These are phyloP conservation scores for Megastigmus dorsalis DNA, from an alignment of 2,888 invertebrate species.

Conservation along the genomic window DNA sequence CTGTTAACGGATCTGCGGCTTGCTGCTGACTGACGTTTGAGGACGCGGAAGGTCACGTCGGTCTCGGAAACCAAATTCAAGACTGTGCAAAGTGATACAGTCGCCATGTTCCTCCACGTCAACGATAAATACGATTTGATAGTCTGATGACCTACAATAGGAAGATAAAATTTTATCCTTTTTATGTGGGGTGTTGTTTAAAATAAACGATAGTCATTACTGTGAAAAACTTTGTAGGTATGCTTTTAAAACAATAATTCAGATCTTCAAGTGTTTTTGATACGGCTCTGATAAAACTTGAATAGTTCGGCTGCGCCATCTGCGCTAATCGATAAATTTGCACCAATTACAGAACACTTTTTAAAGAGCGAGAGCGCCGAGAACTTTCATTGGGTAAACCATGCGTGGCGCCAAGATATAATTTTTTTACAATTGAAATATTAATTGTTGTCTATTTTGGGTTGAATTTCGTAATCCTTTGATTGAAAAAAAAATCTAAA, in stretches of 20 bases:
- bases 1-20: slow-evolving; percentile 48
- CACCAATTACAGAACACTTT: slow-evolving; percentile 15
- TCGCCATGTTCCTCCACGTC: slow-evolving; percentile 19
- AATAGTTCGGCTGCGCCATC: slow-evolving; percentile 36
- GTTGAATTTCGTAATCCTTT: too few relatives aligned
- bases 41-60: slow-evolving; percentile 64
- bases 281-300: slow-evolving; percentile 23
- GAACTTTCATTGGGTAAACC: slow-evolving; percentile 36
- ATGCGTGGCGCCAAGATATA: slow-evolving; percentile 24
- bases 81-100: slow-evolving; percentile 4
- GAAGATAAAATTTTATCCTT: too few relatives aligned
- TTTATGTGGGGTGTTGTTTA: too few relatives aligned
- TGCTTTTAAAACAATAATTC: too few relatives aligned
- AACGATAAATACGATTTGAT: too few relatives aligned
- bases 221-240: too few relatives aligned
- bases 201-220: too few relatives aligned
- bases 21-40: slow-evolving; percentile 62
- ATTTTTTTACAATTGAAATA: neutral
- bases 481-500: too few relatives aligned
- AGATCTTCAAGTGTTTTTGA: neutral
- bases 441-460: too few relatives aligned
- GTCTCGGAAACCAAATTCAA: slow-evolving; percentile 44
- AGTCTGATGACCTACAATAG: too few relatives aligned
- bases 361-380: neutral
- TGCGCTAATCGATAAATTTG: slow-evolving; percentile 36